These are phyloP conservation scores for Lobophora halterata DNA, from an alignment of 2,888 invertebrate genomes.

Conservation along the genomic window DNA sequence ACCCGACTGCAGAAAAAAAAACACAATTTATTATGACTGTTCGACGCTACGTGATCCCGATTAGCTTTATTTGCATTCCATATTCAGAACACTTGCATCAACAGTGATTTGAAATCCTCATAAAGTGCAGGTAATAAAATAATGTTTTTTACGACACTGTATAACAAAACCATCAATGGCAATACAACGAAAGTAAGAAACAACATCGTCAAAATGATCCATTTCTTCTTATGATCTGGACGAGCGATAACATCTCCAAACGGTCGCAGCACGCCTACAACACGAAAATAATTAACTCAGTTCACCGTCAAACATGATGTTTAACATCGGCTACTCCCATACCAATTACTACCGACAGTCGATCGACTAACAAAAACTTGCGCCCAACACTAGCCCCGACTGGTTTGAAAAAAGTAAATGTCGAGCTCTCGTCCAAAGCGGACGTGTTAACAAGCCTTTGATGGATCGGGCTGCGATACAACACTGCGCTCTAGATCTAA, in stretches of 20 bases:
- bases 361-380: conserved; percentile 65
- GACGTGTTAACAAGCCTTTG: conserved; percentile 74
- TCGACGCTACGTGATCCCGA: conserved; percentile 42
- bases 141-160: conserved; percentile 22
- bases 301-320: conserved; percentile 73
- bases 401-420: conserved; percentile 50
- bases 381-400: conserved; percentile 61
- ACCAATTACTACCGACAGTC: conserved; percentile 77
- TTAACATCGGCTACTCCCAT: conserved; percentile 76
- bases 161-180: conserved; percentile 29
- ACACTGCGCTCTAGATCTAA: conserved; percentile 48
- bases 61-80: conserved; percentile 47
- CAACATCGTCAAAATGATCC: conserved; percentile 59
- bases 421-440: conserved; percentile 40
- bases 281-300: conserved; percentile 77
- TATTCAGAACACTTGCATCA: conserved; percentile 28
- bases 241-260: conserved; percentile 57
- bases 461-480: conserved; percentile 69
- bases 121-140: conserved; percentile 19
- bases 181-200: conserved; percentile 45
- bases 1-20: conserved; percentile 43
- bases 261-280: conserved; percentile 66
- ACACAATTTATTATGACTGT: conserved; percentile 42
- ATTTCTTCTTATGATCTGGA: conserved; percentile 65
- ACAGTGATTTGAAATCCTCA: conserved; percentile 22